Base-by-base conservation (phyloP, 1,140 invertebrate species). In the Delia radicum region DNA sequence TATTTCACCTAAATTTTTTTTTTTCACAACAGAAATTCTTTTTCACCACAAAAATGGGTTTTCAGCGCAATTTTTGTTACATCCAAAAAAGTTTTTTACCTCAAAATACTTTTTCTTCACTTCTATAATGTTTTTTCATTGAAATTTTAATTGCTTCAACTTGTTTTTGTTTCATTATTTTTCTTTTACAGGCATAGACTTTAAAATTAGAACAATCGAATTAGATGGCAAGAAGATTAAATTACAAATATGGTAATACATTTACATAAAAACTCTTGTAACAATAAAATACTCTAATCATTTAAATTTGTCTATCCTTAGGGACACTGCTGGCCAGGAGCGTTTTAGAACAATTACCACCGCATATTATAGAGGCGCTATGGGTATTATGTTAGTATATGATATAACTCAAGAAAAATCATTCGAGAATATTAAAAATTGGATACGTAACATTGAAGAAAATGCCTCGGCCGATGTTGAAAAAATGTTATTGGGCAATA, bases 331-430 rank as follows among this genome's bases (percentile, higher is more conserved):
- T 28, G 97, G 97, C 1, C 97, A 99, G 88, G 93, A 96, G 87
- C 91, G 98, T 81, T 99, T 99, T 89, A 93, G 97, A 84, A 99
- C 97, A 71, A 99, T 99, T 84, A 99, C 98, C 42, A 99, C 97
- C 75, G 97, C 97, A 2, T 99, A 99, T 86, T 99, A 99, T 89
- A 91, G 97, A 81, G 97, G 97, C 31, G 97, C 98, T 28, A 99
- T 99, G 97, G 98, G 98, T 75, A 99, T 99, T 63, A 99, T 99
- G 96, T 90, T 99, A 78, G 97, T 99, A 10, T 99, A 99, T 87
- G 98, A 99, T 87, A 97, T 99, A 78, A 99, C 97, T 69, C 97
- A 98, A 88, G 94, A 96, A 82, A 99, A 98, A 89, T 98, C 95
- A 80, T 99, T 99, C 89, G 97, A 99, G 86, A 99, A 99, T 87